Evolutionary conservation across 2,888 invertebrate species (phyloP).

Genomic region (Cosmia pyralina): DNA sequence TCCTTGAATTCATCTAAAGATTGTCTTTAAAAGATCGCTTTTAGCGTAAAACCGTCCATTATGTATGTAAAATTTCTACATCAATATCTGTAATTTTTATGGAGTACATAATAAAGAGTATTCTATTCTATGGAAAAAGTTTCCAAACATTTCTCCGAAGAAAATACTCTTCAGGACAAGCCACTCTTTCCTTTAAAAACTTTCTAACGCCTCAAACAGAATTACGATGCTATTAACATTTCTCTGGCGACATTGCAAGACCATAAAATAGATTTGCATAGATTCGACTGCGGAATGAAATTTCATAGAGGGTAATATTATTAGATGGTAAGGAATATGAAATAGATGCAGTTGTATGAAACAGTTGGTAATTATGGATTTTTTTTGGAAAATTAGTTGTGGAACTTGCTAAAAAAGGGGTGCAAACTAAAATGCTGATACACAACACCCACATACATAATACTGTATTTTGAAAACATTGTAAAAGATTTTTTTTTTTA

Average conservation of each 20-base stretch:
- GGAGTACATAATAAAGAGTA: too few species aligned
- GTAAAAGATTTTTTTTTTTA: too few species aligned
- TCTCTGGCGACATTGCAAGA: conserved; percentile 23
- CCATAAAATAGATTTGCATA: conserved; percentile 52
- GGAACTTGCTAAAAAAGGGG: not conserved
- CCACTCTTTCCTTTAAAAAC: conserved; percentile 11
- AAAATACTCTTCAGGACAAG: not conserved
- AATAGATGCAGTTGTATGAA: not conserved
- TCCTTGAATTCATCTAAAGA: too few species aligned
- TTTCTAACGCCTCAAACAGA: conserved; percentile 38
- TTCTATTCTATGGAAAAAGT: too few species aligned
- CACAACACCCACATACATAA: too few species aligned
- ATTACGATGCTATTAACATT: conserved; percentile 47
- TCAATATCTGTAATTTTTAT: too few species aligned
- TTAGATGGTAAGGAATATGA: not conserved
- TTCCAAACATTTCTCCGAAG: not conserved
- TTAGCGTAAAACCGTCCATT: too few species aligned
- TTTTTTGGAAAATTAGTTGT: not conserved
- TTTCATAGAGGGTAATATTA: conserved; percentile 10
- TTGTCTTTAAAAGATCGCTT: too few species aligned
- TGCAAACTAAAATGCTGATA: too few species aligned
- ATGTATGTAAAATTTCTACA: too few species aligned
- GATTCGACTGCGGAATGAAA: conserved; percentile 29
- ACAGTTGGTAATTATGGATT: not conserved
- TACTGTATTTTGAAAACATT: too few species aligned